A percentile compares a stretch with the other conserved stretches of the same genome.
phyloP scores from a whole-genome alignment of 2,113 vertebrate genomes.

The Plestiodon gilberti region DNA sequence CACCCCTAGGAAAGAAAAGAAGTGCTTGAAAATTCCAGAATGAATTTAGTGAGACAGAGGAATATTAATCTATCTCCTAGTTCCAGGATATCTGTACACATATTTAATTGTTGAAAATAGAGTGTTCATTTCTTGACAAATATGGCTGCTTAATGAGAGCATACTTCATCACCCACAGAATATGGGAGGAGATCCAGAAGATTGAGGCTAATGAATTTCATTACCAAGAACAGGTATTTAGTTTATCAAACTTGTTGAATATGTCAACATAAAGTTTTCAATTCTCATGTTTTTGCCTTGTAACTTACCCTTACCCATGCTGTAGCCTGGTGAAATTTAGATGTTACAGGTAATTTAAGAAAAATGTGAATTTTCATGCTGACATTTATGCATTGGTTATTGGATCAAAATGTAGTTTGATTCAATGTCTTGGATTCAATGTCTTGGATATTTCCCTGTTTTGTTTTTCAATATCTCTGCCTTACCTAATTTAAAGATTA shows the following conservation, averaged over 20 bases:
- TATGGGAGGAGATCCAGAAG: slow-evolving; percentile 97
- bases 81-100: too few species aligned
- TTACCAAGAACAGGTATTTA: slow-evolving; percentile 92
- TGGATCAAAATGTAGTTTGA: neutral
- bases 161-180: slow-evolving; percentile 73
- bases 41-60: neutral
- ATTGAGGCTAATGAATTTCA: slow-evolving; percentile 97
- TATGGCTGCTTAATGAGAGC: neutral
- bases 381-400: neutral
- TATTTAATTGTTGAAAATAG: neutral
- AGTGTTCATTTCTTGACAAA: neutral
- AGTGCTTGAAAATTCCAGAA: neutral
- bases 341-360: neutral
- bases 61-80: neutral
- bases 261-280: neutral
- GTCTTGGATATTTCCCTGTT: neutral
- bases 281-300: neutral
- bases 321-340: neutral
- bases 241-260: neutral
- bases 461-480: neutral
- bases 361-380: neutral
- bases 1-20: neutral
- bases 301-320: neutral
- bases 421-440: neutral
- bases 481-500: neutral